These are phyloP conservation scores for Thalpophila matura DNA, from an alignment of 2,888 invertebrate species.

Conservation along the genomic window DNA sequence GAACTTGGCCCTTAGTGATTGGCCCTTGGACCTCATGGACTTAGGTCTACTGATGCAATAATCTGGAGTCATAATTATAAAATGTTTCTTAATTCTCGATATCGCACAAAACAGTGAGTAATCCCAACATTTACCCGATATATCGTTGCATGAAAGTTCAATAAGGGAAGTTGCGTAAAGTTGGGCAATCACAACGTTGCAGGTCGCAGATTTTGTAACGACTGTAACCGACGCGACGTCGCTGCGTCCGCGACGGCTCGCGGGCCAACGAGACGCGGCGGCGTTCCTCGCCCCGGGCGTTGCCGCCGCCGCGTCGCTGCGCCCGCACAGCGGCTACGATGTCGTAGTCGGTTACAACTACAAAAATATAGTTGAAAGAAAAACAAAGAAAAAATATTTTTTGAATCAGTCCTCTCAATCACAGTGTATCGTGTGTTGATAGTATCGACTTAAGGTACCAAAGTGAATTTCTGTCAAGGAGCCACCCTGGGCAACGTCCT, in stretches of 20 bases:
- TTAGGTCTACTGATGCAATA: slow-evolving; percentile 10
- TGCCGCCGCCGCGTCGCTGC: slow-evolving; percentile 41
- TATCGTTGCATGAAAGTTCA: slow-evolving; percentile 76
- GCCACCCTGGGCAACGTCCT: slow-evolving; percentile 82
- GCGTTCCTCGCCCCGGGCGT: slow-evolving; percentile 68
- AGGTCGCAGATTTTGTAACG: slow-evolving; percentile 83
- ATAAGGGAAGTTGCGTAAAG: slow-evolving; percentile 84
- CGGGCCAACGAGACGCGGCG: slow-evolving; percentile 58
- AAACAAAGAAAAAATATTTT: slow-evolving; percentile 26
- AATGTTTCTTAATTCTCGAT: slow-evolving; percentile 24
- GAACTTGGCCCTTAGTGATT: too few species aligned
- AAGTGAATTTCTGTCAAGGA: slow-evolving; percentile 50
- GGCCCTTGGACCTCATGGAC: neutral
- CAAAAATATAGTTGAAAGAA: slow-evolving; percentile 41
- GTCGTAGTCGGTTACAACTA: slow-evolving; percentile 23
- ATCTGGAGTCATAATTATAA: slow-evolving; percentile 18
- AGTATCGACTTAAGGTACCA: slow-evolving; percentile 6
- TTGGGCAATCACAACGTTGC: slow-evolving; percentile 77
- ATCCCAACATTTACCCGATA: slow-evolving; percentile 58
- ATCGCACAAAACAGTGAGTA: slow-evolving; percentile 39
- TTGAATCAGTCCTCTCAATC: slow-evolving; percentile 1
- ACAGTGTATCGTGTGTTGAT: slow-evolving; percentile 5
- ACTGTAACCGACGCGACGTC: slow-evolving; percentile 66
- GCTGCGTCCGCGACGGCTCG: slow-evolving; percentile 48
- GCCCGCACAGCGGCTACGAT: slow-evolving; percentile 39